Evolutionary conservation across 2,888 invertebrate species (phyloP).

Genomic region (Agrochola lota): DNA sequence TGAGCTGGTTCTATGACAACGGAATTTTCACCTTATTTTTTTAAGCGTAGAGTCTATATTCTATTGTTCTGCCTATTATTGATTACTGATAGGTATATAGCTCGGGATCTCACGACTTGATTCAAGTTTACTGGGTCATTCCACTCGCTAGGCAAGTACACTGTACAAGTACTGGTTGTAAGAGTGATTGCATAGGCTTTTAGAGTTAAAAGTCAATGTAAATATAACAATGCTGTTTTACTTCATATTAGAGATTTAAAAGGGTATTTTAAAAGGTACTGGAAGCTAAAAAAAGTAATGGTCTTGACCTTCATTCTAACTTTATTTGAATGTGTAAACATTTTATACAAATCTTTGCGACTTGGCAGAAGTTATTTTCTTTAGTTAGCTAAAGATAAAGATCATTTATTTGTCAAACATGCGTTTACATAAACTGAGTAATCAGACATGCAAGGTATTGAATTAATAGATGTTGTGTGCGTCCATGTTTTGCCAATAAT

Average conservation of each 20-base stretch:
- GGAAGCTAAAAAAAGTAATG: background rate
- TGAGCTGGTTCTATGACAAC: background rate
- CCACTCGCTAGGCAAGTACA: constrained; percentile 63
- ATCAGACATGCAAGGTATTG: too few species aligned
- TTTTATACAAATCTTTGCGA: background rate
- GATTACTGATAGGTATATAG: constrained; percentile 64
- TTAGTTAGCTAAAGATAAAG: too few species aligned
- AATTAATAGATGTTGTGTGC: too few species aligned
- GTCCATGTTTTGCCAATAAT: too few species aligned
- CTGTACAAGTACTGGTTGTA: constrained; percentile 34
- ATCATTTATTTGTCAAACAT: too few species aligned
- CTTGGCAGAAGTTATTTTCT: background rate
- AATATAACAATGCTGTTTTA: constrained; percentile 16
- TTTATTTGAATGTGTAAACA: background rate
- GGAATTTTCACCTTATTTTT: constrained; percentile 3
- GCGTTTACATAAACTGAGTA: too few species aligned
- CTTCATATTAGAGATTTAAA: background rate
- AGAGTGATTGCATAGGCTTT: constrained; percentile 40
- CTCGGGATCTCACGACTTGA: constrained; percentile 56
- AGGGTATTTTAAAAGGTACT: constrained; percentile 1
- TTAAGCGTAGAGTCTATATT: background rate
- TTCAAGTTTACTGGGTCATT: constrained; percentile 74
- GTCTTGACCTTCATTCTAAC: background rate
- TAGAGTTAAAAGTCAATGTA: constrained; percentile 14
- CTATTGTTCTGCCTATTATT: constrained; percentile 43